phyloP scores from a whole-genome alignment of 2,888 invertebrate genomes.

The Prionchulus punctatus region DNA sequence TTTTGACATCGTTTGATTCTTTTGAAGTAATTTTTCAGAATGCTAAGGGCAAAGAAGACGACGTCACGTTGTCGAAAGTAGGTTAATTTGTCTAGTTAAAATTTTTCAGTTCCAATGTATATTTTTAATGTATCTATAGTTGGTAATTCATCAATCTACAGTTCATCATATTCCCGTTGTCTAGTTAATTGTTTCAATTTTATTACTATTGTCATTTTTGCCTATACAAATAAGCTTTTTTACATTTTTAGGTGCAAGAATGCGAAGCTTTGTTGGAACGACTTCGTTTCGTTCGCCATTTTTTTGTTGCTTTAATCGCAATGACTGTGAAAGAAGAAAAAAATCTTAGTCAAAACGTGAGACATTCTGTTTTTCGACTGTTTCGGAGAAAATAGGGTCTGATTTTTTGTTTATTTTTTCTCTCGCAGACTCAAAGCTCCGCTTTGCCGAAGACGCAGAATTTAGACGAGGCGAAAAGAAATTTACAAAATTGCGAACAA shows the following conservation, averaged over 20 bases:
- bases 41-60: not conserved
- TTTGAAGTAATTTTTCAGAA: not conserved
- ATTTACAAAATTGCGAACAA: not conserved
- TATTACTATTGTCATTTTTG: too few relatives aligned
- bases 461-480: not conserved
- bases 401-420: not conserved
- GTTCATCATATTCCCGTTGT: too few relatives aligned
- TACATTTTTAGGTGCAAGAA: conserved; percentile 32
- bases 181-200: too few relatives aligned
- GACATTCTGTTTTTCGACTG: not conserved
- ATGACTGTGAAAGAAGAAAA: conserved; percentile 42
- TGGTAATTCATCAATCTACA: too few relatives aligned
- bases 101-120: too few relatives aligned
- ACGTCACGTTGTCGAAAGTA: too few relatives aligned
- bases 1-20: too few relatives aligned
- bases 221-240: too few relatives aligned
- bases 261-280: conserved; percentile 44
- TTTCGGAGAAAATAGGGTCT: not conserved
- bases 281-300: conserved; percentile 66
- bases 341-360: not conserved
- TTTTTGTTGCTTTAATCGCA: conserved; percentile 59
- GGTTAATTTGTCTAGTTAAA: too few relatives aligned
- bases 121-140: too few relatives aligned
- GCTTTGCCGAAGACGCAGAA: not conserved
- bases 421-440: not conserved